A percentile compares a stretch with the other conserved stretches of the same genome.
Conservation (phyloP, 2,888 invertebrate genomes). For the Nephrotoma appendiculata region DNA sequence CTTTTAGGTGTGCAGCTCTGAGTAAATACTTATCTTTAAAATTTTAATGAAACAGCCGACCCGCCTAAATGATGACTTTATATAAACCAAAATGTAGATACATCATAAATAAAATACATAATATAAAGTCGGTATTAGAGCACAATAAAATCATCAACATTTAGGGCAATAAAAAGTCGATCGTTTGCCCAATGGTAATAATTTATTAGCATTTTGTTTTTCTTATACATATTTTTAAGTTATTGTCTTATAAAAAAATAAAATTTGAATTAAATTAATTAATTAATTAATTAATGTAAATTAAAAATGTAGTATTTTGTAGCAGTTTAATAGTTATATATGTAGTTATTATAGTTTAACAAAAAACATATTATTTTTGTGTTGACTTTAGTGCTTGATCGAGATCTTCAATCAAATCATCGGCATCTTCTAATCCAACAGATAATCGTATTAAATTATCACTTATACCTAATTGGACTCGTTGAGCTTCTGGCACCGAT, state of each 20-base stretch:
- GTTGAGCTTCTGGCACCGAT: slow-evolving; percentile 63
- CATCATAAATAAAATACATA: too few relatives aligned
- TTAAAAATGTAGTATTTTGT: neutral
- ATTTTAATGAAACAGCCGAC: too few relatives aligned
- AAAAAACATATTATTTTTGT: neutral
- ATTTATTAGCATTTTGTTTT: neutral
- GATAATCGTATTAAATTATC: slow-evolving; percentile 76
- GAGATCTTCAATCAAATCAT: slow-evolving; percentile 75
- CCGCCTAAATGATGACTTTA: too few relatives aligned
- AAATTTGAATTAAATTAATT: neutral
- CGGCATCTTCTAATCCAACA: slow-evolving; percentile 75
- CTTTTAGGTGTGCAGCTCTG: too few relatives aligned
- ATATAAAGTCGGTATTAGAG: too few relatives aligned
- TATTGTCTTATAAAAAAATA: neutral
- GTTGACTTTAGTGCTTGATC: slow-evolving; percentile 57
- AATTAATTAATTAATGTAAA: neutral
- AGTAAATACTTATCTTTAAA: too few relatives aligned
- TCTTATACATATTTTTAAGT: neutral
- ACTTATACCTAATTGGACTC: slow-evolving; percentile 61
- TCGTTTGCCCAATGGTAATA: neutral
- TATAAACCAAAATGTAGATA: too few relatives aligned
- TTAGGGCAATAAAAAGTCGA: neutral
- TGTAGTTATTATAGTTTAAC: neutral
- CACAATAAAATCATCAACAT: neutral
- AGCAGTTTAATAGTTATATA: too few relatives aligned